These are phyloP conservation scores for Myoxocephalus aenaeus DNA, from an alignment of 2,797 vertebrate species.

Conservation along the genomic window DNA sequence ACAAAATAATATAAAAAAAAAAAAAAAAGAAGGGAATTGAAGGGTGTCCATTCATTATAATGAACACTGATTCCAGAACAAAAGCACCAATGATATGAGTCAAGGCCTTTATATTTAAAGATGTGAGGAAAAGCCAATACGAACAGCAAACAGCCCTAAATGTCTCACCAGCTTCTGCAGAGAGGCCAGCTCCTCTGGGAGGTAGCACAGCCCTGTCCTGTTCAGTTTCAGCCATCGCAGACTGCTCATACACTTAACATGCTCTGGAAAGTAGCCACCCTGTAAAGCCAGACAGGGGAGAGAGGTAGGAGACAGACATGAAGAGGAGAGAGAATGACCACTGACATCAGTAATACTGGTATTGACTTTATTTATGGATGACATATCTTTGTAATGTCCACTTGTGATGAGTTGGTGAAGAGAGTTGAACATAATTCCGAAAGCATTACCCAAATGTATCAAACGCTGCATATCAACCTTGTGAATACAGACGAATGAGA, in stretches of 20 bases:
- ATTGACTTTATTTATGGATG: not conserved
- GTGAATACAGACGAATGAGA: not conserved
- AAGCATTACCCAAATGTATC: not conserved
- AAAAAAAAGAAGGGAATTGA: not conserved
- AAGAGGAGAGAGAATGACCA: not conserved
- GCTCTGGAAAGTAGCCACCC: constrained; percentile 98
- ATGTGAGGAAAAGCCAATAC: not conserved
- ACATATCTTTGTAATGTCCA: not conserved
- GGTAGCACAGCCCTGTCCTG: constrained; percentile 95
- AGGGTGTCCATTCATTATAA: not conserved
- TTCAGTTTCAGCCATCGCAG: constrained; percentile 98
- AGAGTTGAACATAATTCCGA: not conserved
- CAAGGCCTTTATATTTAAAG: not conserved
- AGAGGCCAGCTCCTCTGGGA: constrained; percentile 95
- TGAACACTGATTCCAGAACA: not conserved
- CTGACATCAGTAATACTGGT: not conserved
- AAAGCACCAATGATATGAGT: not conserved
- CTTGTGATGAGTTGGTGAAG: not conserved
- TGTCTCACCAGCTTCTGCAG: constrained; percentile 96
- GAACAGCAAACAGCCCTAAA: not conserved
- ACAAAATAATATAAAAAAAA: not conserved
- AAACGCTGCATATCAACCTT: not conserved
- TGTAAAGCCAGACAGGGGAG: constrained; percentile 50
- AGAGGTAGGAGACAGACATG: not conserved
- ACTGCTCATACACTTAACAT: constrained; percentile 96